Conservation (phyloP, 2,888 invertebrate species). For the Agelastica alni region DNA sequence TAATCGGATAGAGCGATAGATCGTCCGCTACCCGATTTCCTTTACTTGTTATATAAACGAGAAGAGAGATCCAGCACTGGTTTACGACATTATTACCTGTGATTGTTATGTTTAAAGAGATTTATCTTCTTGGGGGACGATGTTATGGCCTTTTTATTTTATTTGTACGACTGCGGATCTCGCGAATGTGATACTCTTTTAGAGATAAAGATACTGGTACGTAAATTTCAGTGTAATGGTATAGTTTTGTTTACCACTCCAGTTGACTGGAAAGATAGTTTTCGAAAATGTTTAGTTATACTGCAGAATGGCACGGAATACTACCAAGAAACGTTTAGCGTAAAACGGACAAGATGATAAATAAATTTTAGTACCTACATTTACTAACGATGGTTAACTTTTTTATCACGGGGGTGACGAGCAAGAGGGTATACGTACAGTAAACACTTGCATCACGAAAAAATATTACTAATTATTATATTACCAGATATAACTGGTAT, state of each 20-base stretch:
- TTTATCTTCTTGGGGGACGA: conserved; percentile 46
- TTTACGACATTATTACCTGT: conserved; percentile 57
- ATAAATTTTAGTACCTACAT: too few species aligned
- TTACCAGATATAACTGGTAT: too few species aligned
- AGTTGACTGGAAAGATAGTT: too few species aligned
- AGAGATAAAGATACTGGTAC: neutral
- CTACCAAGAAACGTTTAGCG: too few species aligned
- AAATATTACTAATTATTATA: too few species aligned
- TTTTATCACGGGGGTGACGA: too few species aligned
- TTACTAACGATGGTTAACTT: too few species aligned
- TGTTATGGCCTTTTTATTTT: conserved; percentile 42
- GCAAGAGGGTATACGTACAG: too few species aligned
- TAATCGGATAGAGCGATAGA: conserved; percentile 1
- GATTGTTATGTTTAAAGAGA: conserved; percentile 55
- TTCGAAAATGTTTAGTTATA: too few species aligned
- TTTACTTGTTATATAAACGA: conserved; percentile 4
- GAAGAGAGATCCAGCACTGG: conserved; percentile 45
- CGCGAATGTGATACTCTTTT: conserved; percentile 1
- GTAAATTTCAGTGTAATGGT: neutral
- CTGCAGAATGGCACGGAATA: too few species aligned
- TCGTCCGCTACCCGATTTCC: neutral
- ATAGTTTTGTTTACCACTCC: neutral
- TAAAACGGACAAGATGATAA: too few species aligned
- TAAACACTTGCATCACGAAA: too few species aligned
- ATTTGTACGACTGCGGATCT: conserved; percentile 29